Evolutionary conservation across 2,888 invertebrate genomes (phyloP), one percentile per base, ranked within the genome.

Genomic region (Monopis laevigella): DNA sequence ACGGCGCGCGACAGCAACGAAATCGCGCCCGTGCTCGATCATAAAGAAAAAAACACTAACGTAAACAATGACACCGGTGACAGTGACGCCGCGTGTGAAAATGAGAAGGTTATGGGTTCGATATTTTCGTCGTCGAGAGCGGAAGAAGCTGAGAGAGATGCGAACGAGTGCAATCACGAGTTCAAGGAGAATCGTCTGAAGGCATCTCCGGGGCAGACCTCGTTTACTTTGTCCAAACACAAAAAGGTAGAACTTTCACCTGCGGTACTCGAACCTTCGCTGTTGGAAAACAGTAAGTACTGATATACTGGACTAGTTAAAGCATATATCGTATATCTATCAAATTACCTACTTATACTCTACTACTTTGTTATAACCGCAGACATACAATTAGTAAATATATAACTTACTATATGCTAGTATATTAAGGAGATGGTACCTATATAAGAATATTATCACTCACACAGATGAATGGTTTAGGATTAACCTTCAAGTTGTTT

Each of bases 231-330:
- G 45, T 83, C 84, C 44, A 82, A 82, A 51, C 86, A 86, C 61
- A 68, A 82, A 49, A 86, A 84, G 60, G 86, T 86, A 47, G 86
- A 86, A 53, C 66, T 86, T 44, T 75, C 82, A 40, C 83, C 86
- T 14, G 73, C 73, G 42, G 60, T 59, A 41, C 59, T 62, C 45
- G 75, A 74, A 45, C 56, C 66, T 10, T 56, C 71, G 11, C 64
- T 72, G 45, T 59, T 73, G 47, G 69, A 73, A 48, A 59, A 63
- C 53, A 78, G 78, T 80, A 24, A 29, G 38, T 21, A 11, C n/a
- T n/a, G n/a, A n/a, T n/a, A n/a, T n/a, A n/a, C n/a, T n/a, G n/a
- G n/a, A n/a, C n/a, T n/a, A n/a, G n/a, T n/a, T n/a, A n/a, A n/a
- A n/a, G n/a, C n/a, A n/a, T n/a, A n/a, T n/a, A n/a, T n/a, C n/a